phyloP scores from a whole-genome alignment of 2,888 invertebrate species.

The Boloria euphrosyne region DNA sequence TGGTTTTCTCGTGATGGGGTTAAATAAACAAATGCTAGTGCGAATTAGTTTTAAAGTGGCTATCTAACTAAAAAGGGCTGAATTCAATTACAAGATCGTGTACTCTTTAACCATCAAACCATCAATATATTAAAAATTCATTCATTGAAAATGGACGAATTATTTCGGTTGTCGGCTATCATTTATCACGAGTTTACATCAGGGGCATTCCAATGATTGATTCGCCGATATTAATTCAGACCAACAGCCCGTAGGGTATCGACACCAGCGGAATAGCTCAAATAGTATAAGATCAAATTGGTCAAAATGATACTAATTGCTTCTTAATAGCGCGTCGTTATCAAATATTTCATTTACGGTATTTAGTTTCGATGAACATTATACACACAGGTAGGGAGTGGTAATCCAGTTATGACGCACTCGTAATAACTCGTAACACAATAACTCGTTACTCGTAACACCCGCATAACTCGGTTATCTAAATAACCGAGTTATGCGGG shows the following conservation, averaged over 20 bases:
- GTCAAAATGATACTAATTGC: slow-evolving; percentile 24
- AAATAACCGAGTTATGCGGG: too few relatives aligned
- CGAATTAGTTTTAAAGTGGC: too few relatives aligned
- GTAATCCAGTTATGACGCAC: too few relatives aligned
- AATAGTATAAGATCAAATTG: slow-evolving; percentile 21
- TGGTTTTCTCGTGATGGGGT: too few relatives aligned
- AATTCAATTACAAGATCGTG: too few relatives aligned
- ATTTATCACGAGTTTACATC: slow-evolving; percentile 9
- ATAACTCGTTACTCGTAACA: too few relatives aligned
- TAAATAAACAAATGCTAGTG: too few relatives aligned
- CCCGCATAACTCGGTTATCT: too few relatives aligned
- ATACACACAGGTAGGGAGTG: too few relatives aligned
- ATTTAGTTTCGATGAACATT: neutral
- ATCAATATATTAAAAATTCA: neutral
- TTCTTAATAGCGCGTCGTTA: slow-evolving; percentile 24
- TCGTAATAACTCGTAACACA: too few relatives aligned
- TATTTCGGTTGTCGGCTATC: neutral
- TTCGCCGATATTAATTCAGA: slow-evolving; percentile 20
- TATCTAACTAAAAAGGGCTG: too few relatives aligned
- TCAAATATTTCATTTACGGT: slow-evolving; percentile 5
- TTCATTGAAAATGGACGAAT: neutral
- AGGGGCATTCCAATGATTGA: slow-evolving; percentile 14
- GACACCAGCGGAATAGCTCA: slow-evolving; percentile 12
- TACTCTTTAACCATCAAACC: too few relatives aligned
- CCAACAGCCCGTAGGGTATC: slow-evolving; percentile 16